Evolutionary conservation across 2,113 vertebrate species (phyloP).

Genomic region (Casuarius casuarius): DNA sequence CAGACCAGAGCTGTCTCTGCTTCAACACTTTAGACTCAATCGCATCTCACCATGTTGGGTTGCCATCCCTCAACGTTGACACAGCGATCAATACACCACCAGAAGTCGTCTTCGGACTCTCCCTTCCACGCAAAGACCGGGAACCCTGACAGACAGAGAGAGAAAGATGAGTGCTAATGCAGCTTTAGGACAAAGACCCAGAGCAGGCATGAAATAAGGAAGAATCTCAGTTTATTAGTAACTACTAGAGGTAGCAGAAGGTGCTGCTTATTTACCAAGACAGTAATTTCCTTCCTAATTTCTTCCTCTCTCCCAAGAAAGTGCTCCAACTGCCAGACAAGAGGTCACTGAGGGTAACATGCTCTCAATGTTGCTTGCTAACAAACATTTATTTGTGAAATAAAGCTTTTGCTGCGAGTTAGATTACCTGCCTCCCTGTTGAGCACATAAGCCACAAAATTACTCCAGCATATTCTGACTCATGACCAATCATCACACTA

Average conservation of each 20-base stretch:
- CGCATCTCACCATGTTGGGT: constrained; percentile 92
- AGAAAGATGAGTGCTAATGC: background rate
- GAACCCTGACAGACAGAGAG: constrained; percentile 81
- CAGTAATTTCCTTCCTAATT: background rate
- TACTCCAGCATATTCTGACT: accelerated
- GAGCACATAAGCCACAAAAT: accelerated
- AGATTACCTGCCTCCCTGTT: background rate
- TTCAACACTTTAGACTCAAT: accelerated
- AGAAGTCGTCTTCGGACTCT: constrained; percentile 98
- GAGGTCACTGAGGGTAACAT: background rate
- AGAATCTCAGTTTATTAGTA: too few species aligned
- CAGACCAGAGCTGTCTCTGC: accelerated
- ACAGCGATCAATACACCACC: constrained; percentile 99
- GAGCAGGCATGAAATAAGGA: too few species aligned
- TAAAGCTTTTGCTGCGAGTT: accelerated
- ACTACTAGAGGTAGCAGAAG: too few species aligned
- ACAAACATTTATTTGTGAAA: too few species aligned
- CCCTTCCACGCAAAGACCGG: constrained; percentile 99
- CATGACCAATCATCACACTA: background rate
- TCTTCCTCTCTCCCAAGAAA: background rate
- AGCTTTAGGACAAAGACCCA: background rate
- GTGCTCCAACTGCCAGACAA: background rate
- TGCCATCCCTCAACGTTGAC: constrained; percentile 98
- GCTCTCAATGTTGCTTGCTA: accelerated
- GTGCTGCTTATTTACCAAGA: too few species aligned